Base-by-base conservation (phyloP, 1,140 invertebrate species). In the Drosophila nikananu region DNA sequence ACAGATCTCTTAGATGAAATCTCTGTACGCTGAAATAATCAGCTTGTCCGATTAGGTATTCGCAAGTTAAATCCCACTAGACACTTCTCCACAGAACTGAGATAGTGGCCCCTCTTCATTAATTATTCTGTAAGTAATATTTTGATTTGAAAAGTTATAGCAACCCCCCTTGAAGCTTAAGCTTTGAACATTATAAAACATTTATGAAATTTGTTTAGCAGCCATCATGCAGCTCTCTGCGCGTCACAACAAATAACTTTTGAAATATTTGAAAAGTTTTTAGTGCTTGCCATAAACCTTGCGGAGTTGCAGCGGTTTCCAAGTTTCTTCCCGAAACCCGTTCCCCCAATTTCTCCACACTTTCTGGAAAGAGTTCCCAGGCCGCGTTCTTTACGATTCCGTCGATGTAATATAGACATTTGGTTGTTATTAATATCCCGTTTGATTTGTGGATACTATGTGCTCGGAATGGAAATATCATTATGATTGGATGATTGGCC, bases 381-480 rank as follows among this genome's bases (percentile, higher is more conserved):
- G 2, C 17, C 5, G 52, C 10, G 51, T 15, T 12, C 23, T 60
- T 37, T 25, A 27, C 30, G 48, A 17, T 65, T 41, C 32, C 23
- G 21, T 12, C 21, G 19, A 23, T 52, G 51, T 54, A 60, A 79
- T 76, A 66, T 80, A 76, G 70, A 75, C 65, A 66, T 76, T 71
- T 61, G 27, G 32, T 13, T 54, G 64, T 65, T 55, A 64, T 70
- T 80, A 46, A 81, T 64, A 41, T 30, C 17, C 19, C 19, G 51
- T 64, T 74, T 74, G 64, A 78, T 65, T 78, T 62, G 68, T 82
- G 51, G 27, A 42, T 42, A 17, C 30, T 57, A 52, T 82, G 67
- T 37, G 37, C 32, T 27, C n/a, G 17, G 62, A 71, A 72, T 83
- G 61, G 17, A 54, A 80, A 76, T 51, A 37, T 39, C 0, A 23